These are phyloP conservation scores for Platichthys stellatus DNA, from an alignment of 2,113 vertebrate genomes.

Conservation along the genomic window DNA sequence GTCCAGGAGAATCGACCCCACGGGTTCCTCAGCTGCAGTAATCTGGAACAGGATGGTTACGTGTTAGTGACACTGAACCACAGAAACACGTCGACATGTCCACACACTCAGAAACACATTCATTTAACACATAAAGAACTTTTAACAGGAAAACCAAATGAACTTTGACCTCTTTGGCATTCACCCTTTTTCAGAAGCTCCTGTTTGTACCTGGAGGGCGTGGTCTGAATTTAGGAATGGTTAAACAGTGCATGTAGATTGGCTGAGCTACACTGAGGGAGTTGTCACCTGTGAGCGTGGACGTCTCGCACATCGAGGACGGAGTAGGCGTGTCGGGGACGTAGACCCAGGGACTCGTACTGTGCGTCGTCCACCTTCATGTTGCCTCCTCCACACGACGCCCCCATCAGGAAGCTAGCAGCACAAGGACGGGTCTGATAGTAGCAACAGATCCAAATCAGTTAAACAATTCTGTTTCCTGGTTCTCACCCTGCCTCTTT, in stretches of 20 bases:
- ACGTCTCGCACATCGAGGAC: slow-evolving; percentile 92
- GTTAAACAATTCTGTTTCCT: neutral
- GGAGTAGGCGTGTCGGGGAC: slow-evolving; percentile 93
- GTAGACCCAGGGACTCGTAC: slow-evolving; percentile 91
- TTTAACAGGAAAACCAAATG: too few species aligned
- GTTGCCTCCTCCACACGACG: slow-evolving; percentile 94
- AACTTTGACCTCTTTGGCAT: too few species aligned
- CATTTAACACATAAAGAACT: too few species aligned
- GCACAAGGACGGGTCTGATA: neutral
- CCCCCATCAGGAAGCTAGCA: slow-evolving; percentile 93
- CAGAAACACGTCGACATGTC: too few species aligned
- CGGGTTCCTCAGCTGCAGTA: slow-evolving; percentile 92
- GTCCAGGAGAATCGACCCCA: slow-evolving; percentile 99
- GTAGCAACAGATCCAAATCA: too few species aligned
- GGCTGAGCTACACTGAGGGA: neutral
- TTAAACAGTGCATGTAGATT: too few species aligned
- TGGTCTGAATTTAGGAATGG: too few species aligned
- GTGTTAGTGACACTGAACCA: too few species aligned
- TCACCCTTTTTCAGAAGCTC: too few species aligned
- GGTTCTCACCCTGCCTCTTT: slow-evolving; percentile 93
- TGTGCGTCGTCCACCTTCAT: slow-evolving; percentile 93
- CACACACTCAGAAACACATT: too few species aligned
- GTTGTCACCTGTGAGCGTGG: slow-evolving; percentile 82
- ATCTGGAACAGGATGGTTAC: slow-evolving; percentile 68
- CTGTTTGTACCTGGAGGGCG: too few species aligned